These are phyloP conservation scores for Heliconius ismenius DNA, from an alignment of 2,888 invertebrate species.

Conservation along the genomic window DNA sequence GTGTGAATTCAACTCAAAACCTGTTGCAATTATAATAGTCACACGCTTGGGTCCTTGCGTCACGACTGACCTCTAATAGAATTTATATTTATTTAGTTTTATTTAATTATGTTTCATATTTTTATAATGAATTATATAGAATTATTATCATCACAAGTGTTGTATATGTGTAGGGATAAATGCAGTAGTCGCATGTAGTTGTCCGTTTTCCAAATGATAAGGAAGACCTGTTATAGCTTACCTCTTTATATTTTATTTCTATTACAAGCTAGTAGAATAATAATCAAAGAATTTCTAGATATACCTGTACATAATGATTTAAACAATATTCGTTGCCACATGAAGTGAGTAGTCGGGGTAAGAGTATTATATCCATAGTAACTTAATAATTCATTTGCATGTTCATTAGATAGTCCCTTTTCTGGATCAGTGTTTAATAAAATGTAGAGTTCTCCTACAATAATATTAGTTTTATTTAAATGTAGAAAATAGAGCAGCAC, in stretches of 20 bases:
- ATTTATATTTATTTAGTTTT: too few species aligned
- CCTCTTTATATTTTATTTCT: not conserved
- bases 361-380: conserved; percentile 87
- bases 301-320: conserved; percentile 71
- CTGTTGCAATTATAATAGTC: too few species aligned
- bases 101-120: too few species aligned
- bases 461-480: not conserved
- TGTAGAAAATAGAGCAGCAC: not conserved
- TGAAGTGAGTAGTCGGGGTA: conserved; percentile 87
- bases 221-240: not conserved
- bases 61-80: too few species aligned
- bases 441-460: conserved; percentile 60
- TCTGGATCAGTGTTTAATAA: conserved; percentile 63
- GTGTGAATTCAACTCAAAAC: too few species aligned
- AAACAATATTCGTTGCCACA: conserved; percentile 85
- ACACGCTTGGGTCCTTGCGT: too few species aligned
- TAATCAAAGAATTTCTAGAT: not conserved
- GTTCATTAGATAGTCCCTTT: conserved; percentile 82
- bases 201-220: not conserved
- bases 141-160: too few species aligned
- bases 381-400: conserved; percentile 80
- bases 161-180: too few species aligned
- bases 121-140: too few species aligned
- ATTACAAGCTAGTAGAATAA: not conserved
- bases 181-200: not conserved